phyloP scores from a whole-genome alignment of 64 coral and sea anemone species.

The Porites australiensis region DNA sequence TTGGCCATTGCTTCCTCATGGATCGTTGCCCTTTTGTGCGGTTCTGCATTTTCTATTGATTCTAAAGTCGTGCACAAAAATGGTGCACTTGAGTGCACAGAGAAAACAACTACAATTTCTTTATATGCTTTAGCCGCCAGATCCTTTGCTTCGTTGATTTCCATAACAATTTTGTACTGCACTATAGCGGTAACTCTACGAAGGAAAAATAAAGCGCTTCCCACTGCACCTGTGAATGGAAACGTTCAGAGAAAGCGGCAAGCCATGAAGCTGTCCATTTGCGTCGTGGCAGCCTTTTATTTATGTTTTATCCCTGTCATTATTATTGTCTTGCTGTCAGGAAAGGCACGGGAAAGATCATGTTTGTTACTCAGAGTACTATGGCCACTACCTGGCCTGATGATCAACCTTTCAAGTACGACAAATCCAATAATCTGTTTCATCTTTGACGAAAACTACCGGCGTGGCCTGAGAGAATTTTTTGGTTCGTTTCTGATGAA shows the following conservation, averaged over 20 bases:
- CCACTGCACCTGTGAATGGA: too few relatives aligned
- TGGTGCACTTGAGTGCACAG: too few relatives aligned
- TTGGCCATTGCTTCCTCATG: not conserved
- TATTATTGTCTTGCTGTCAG: not conserved
- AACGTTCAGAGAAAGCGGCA: not conserved
- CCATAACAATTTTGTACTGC: not conserved
- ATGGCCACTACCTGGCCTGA: not conserved
- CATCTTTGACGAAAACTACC: not conserved
- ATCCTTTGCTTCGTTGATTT: not conserved
- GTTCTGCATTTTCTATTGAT: too few relatives aligned
- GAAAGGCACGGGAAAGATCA: not conserved
- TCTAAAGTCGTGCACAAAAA: too few relatives aligned
- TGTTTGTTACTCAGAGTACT: not conserved
- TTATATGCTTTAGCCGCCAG: not conserved
- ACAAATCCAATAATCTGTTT: not conserved
- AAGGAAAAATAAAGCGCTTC: not conserved
- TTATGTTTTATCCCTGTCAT: not conserved
- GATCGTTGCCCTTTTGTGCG: not conserved
- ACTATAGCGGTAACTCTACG: not conserved
- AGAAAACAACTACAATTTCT: not conserved
- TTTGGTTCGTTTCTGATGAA: too few relatives aligned
- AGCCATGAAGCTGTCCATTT: not conserved
- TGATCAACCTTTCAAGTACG: not conserved
- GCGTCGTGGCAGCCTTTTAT: not conserved
- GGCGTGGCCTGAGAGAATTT: not conserved